Percentiles rank a stretch among this genome's conserved stretches.
Conservation (phyloP, 2,888 invertebrate genomes). For the Dryococelus australis region DNA sequence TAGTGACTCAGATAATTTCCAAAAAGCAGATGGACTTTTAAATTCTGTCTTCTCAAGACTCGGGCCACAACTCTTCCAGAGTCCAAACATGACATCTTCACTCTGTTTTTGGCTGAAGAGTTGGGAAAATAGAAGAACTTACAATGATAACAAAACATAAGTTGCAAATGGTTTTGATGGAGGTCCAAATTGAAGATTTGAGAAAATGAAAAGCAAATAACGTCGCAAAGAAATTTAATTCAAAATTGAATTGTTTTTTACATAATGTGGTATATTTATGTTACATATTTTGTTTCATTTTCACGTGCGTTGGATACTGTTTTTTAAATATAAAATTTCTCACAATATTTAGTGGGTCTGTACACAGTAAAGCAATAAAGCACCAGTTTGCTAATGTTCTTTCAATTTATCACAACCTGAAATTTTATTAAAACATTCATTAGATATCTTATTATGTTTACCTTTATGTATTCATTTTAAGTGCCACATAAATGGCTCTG, state of each 20-base stretch:
- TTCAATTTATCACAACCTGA: not conserved
- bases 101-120: not conserved
- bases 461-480: not conserved
- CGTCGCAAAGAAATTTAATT: not conserved
- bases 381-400: not conserved
- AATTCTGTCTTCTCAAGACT: not conserved
- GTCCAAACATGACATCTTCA: not conserved
- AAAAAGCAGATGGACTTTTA: not conserved
- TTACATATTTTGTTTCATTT: too few species aligned
- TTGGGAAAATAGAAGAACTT: not conserved
- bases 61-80: not conserved
- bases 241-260: not conserved
- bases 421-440: too few species aligned
- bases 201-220: not conserved
- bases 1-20: not conserved
- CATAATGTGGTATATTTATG: not conserved
- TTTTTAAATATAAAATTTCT: too few species aligned
- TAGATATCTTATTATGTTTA: too few species aligned
- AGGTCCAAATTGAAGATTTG: not conserved
- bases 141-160: not conserved
- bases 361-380: not conserved
- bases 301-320: too few species aligned
- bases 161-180: not conserved
- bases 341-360: too few species aligned
- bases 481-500: not conserved